Evolutionary conservation across 1,140 invertebrate species (phyloP).

Genomic region (Homarus americanus): DNA sequence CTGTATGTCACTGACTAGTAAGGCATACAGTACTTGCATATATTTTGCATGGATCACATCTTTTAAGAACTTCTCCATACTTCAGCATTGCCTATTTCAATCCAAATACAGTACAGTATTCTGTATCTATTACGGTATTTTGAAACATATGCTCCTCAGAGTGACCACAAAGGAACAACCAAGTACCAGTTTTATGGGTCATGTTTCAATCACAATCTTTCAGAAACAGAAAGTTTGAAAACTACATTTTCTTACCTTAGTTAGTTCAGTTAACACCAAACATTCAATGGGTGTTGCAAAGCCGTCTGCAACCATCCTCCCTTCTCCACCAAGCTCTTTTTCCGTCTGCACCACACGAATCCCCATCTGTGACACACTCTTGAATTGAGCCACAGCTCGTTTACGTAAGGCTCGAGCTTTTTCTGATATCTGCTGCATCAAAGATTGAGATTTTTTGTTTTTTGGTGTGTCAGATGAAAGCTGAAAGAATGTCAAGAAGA

Average conservation of each 20-base stretch:
- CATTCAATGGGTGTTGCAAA: slow-evolving; percentile 33
- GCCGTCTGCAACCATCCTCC: slow-evolving; percentile 46
- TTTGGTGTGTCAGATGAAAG: slow-evolving; percentile 4
- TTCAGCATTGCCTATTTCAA: too few species aligned
- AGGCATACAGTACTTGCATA: too few species aligned
- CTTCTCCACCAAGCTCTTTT: neutral
- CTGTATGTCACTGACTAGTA: too few species aligned
- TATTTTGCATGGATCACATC: too few species aligned
- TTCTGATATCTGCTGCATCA: slow-evolving; percentile 16
- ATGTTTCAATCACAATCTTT: too few species aligned
- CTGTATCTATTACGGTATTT: too few species aligned
- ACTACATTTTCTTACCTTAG: slow-evolving; percentile 15
- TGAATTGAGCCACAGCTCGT: slow-evolving; percentile 42
- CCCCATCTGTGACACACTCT: slow-evolving; percentile 28
- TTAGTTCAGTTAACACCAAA: slow-evolving; percentile 33
- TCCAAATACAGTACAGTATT: too few species aligned
- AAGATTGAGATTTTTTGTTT: neutral
- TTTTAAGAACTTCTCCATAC: too few species aligned
- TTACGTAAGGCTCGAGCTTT: neutral
- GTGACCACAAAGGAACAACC: too few species aligned
- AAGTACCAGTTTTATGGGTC: too few species aligned
- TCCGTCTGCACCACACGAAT: neutral
- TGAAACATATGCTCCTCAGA: too few species aligned
- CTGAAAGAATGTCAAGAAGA: slow-evolving; percentile 21
- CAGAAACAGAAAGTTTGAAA: too few species aligned